Evolutionary conservation across 2,797 vertebrate species (phyloP), one percentile per base, ranked within the genome.

Genomic region (Cossypha niveicapilla): DNA sequence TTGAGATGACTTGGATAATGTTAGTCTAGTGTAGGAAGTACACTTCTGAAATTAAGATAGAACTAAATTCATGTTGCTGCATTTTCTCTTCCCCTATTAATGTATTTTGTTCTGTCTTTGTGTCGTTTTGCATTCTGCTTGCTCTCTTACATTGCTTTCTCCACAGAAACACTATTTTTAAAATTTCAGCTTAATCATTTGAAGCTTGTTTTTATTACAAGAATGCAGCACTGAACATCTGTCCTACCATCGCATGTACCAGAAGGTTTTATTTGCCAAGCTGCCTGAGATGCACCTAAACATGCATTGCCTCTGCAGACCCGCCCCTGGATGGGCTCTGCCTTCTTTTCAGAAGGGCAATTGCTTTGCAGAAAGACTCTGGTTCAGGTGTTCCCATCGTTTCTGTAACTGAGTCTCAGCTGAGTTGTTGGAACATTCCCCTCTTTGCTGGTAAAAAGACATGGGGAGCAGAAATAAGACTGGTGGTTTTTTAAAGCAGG

Each of bases 131-230:
- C 71, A 60, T 81, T 86, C 62, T 81, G 71, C 86, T 94, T 84
- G 74, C 50, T 90, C 10, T 92, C 78, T 62, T 62, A 22, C 13
- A 47, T 75, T 2, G 7, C 27, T 42, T 34, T 83, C 39, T 93
- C 56, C 11, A 27, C 71, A 73, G 84, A 92, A 93, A 56, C 22
- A 37, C 17, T 24, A 2, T 35, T 53, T 48, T 73, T 78, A 32
- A 2, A 30, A 65, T 73, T 87, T 91, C 41, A 82, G 65, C 74
- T 30, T 94, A 84, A 84, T 86, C 11, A 30, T 71, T 88, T 86
- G 30, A 61, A 68, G 74, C 61, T 88, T 71, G 27, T 19, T 91
- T 92, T 83, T 80, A 85, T 53, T 91, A 34, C 32, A 67, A 88
- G 82, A 90, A 68, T 0, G 3, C 28, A 51, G 50, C 50, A 63